phyloP scores from a whole-genome alignment of 2,888 invertebrate species.

The Seira ritae region DNA sequence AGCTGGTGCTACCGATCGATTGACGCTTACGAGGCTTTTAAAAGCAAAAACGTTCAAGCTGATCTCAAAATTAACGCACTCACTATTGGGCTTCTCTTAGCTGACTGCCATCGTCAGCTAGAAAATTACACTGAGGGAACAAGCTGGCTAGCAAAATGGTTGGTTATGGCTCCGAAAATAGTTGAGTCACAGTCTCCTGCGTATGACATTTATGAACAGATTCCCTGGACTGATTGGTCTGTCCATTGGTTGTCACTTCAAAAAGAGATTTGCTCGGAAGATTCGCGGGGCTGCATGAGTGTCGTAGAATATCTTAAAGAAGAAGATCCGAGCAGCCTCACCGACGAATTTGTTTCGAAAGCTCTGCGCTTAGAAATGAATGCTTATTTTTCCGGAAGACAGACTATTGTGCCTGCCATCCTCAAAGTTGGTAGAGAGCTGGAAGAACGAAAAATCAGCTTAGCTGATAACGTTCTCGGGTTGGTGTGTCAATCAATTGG shows the following conservation, averaged over 20 bases:
- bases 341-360: constrained; percentile 30
- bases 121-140: constrained; percentile 48
- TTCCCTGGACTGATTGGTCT: constrained; percentile 60
- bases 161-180: constrained; percentile 41
- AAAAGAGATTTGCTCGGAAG: constrained; percentile 36
- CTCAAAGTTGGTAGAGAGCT: constrained; percentile 35
- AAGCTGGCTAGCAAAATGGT: constrained; percentile 51
- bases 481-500: constrained; percentile 38
- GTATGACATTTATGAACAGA: constrained; percentile 61
- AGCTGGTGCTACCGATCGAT: constrained; percentile 56
- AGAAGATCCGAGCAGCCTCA: constrained; percentile 33
- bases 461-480: constrained; percentile 47
- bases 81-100: constrained; percentile 45
- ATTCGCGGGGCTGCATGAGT: constrained; percentile 5
- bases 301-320: constrained; percentile 51
- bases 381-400: constrained; percentile 55
- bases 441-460: constrained; percentile 17
- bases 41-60: constrained; percentile 18
- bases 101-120: constrained; percentile 51
- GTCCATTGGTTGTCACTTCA: constrained; percentile 54
- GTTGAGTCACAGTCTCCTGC: constrained; percentile 30
- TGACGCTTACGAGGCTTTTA: constrained; percentile 40
- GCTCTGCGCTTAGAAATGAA: constrained; percentile 51
- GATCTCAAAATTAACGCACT: constrained; percentile 45
- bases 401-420: constrained; percentile 43